phyloP scores from a whole-genome alignment of 2,113 vertebrate genomes.

The Syrrhaptes paradoxus region DNA sequence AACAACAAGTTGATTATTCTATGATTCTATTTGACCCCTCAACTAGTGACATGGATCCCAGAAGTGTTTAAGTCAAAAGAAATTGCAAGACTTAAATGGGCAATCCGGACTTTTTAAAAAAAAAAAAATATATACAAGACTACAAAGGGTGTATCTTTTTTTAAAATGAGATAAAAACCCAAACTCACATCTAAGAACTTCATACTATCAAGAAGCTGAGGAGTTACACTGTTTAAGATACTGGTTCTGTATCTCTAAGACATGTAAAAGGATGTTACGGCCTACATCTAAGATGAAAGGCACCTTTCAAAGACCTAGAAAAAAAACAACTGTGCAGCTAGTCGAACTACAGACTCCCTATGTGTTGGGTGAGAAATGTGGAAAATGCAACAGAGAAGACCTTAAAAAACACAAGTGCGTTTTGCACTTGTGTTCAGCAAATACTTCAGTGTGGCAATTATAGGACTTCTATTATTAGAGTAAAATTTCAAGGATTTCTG shows the following conservation, averaged over 20 bases:
- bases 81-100: neutral
- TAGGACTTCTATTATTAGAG: neutral
- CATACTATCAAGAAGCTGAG: neutral
- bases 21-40: neutral
- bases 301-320: neutral
- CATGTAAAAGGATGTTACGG: neutral
- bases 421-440: neutral
- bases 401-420: neutral
- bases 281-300: neutral
- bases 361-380: neutral
- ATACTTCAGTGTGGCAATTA: neutral
- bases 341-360: rapidly evolving
- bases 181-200: neutral
- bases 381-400: neutral
- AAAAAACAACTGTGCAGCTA: neutral
- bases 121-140: neutral
- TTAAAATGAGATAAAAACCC: neutral
- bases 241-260: neutral
- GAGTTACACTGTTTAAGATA: neutral
- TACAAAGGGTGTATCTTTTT: neutral
- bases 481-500: neutral
- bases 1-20: neutral
- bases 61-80: neutral
- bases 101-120: neutral
- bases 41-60: neutral